These are phyloP conservation scores for Cynocephalus volans DNA, from an alignment of 2,113 vertebrate species.

Conservation along the genomic window DNA sequence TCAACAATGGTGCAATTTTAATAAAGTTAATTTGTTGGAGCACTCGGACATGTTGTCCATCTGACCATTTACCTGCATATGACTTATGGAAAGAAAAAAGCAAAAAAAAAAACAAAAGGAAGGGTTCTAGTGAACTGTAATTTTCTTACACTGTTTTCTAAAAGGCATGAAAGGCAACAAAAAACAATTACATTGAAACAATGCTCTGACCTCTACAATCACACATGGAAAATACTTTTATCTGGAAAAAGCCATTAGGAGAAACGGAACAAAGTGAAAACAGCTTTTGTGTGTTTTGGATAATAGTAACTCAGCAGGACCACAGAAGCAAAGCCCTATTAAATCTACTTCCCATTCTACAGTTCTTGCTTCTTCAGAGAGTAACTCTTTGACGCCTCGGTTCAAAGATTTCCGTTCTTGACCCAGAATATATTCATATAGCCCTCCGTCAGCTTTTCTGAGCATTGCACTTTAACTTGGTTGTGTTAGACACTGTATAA, in stretches of 20 bases:
- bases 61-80: conserved; percentile 2
- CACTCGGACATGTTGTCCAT: not conserved
- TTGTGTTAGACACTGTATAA: not conserved
- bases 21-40: conserved; percentile 36
- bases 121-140: conserved; percentile 53
- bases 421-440: conserved; percentile 1
- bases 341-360: conserved; percentile 26
- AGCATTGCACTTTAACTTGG: not conserved
- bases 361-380: conserved; percentile 32
- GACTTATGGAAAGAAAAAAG: not conserved
- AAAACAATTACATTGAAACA: conserved; percentile 80
- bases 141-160: conserved; percentile 65
- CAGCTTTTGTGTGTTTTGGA: conserved; percentile 67
- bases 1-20: conserved; percentile 42
- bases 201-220: conserved; percentile 76
- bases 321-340: not conserved
- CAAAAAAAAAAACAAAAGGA: not conserved
- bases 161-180: conserved; percentile 69
- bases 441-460: not conserved
- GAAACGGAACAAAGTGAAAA: conserved; percentile 68
- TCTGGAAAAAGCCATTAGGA: conserved; percentile 71
- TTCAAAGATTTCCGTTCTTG: conserved; percentile 48
- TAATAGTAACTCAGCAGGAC: conserved; percentile 73
- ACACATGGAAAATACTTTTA: conserved; percentile 74
- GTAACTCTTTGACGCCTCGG: conserved; percentile 59